phyloP scores from a whole-genome alignment of 2,888 invertebrate genomes.

The Shargacucullia verbasci region DNA sequence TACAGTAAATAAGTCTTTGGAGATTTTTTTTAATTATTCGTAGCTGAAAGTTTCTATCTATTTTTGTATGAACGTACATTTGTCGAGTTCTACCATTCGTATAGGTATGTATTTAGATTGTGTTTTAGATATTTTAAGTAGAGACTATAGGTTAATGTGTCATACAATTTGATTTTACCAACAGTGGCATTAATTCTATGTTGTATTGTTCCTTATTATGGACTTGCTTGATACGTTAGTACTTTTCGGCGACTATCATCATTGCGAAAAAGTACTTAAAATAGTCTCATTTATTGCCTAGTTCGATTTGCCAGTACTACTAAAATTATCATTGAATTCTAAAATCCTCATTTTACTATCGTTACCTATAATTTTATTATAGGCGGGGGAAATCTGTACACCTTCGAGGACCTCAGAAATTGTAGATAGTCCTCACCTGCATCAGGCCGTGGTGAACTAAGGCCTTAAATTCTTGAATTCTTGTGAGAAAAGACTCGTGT shows the following conservation, averaged over 20 bases:
- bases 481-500: too few species aligned
- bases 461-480: too few species aligned
- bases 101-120: constrained; percentile 39
- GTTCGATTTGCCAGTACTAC: constrained; percentile 1
- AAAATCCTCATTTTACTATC: too few species aligned
- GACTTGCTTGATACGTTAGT: constrained; percentile 40
- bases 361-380: too few species aligned
- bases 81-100: constrained; percentile 31
- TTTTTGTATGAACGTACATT: constrained; percentile 78
- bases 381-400: too few species aligned
- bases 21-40: constrained; percentile 20
- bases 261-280: constrained; percentile 48
- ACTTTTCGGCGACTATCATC: constrained; percentile 42
- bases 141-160: constrained; percentile 58
- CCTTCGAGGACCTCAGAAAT: too few species aligned
- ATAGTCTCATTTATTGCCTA: constrained; percentile 18
- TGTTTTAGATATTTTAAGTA: constrained; percentile 45
- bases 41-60: constrained; percentile 63
- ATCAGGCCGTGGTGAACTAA: too few species aligned
- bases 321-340: constrained; percentile 1
- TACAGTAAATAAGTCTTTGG: constrained; percentile 18
- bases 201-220: constrained; percentile 1
- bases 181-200: constrained; percentile 9
- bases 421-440: too few species aligned
- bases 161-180: constrained; percentile 59